Conservation (phyloP, 2,888 invertebrate species). For the Balanococcus diminutus region DNA sequence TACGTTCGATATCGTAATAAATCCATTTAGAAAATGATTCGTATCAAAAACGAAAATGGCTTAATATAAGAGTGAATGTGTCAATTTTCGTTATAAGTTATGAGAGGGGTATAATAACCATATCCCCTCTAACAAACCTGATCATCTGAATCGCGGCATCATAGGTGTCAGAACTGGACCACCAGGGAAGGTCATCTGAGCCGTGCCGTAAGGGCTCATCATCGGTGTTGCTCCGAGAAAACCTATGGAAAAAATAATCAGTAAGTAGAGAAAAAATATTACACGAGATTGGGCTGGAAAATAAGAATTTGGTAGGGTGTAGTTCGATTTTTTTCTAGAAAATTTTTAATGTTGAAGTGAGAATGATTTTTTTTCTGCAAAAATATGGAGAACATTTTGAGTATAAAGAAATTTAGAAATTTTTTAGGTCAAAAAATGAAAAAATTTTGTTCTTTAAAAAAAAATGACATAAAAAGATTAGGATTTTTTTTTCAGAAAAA, state of each 20-base stretch:
- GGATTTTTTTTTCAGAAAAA: too few relatives aligned
- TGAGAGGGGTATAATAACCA: conserved; percentile 67
- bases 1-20: neutral
- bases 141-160: conserved; percentile 90
- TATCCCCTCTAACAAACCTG: conserved; percentile 67
- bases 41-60: neutral
- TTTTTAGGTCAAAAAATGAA: too few relatives aligned
- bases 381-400: too few relatives aligned
- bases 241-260: conserved; percentile 54
- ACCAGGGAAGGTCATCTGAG: conserved; percentile 65
- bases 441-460: too few relatives aligned
- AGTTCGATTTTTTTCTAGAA: too few relatives aligned
- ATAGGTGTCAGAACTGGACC: conserved; percentile 67
- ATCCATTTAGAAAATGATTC: neutral
- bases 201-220: conserved; percentile 59
- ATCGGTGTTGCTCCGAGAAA: conserved; percentile 59
- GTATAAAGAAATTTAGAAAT: too few relatives aligned
- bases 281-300: too few relatives aligned
- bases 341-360: too few relatives aligned
- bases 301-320: too few relatives aligned
- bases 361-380: too few relatives aligned
- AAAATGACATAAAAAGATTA: too few relatives aligned
- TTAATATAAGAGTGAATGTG: conserved; percentile 8
- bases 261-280: too few relatives aligned
- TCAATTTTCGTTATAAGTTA: conserved; percentile 46